Evolutionary conservation across 2,888 invertebrate species (phyloP).

Genomic region (Drosophila phalerata): DNA sequence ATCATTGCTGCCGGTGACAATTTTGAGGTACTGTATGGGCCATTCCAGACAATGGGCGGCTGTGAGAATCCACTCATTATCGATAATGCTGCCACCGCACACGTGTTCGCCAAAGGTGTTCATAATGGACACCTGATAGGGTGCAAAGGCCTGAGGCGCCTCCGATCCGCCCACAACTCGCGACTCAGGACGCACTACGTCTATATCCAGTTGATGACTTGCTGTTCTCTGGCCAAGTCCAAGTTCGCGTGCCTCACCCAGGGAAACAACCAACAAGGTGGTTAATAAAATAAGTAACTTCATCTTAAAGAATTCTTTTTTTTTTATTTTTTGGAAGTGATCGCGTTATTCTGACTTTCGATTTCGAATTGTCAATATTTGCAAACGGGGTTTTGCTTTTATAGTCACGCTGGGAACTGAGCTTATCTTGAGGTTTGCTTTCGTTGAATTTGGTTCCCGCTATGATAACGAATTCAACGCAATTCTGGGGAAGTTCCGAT

Average conservation of each 20-base stretch:
- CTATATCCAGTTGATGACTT: conserved; percentile 44
- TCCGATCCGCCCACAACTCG: conserved; percentile 75
- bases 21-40: conserved; percentile 70
- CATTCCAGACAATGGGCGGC: conserved; percentile 83
- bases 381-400: conserved; percentile 49
- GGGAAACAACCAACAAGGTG: conserved; percentile 37
- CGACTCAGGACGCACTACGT: conserved; percentile 43
- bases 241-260: conserved; percentile 33
- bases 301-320: conserved; percentile 45
- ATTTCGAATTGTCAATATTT: conserved; percentile 45
- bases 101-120: conserved; percentile 76
- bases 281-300: conserved; percentile 34
- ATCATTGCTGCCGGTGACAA: conserved; percentile 79
- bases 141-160: conserved; percentile 67
- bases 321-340: too few species aligned
- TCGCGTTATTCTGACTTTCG: conserved; percentile 34
- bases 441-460: conserved; percentile 48
- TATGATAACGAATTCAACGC: conserved; percentile 48
- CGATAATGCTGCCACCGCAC: conserved; percentile 83
- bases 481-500: conserved; percentile 62
- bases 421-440: conserved; percentile 56
- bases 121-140: conserved; percentile 84
- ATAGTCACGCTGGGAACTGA: conserved; percentile 43
- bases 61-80: conserved; percentile 77
- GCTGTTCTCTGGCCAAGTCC: conserved; percentile 8